Evolutionary conservation across 2,113 vertebrate species (phyloP), one percentile per base, ranked within the genome.

Genomic region (Pongo abelii): DNA sequence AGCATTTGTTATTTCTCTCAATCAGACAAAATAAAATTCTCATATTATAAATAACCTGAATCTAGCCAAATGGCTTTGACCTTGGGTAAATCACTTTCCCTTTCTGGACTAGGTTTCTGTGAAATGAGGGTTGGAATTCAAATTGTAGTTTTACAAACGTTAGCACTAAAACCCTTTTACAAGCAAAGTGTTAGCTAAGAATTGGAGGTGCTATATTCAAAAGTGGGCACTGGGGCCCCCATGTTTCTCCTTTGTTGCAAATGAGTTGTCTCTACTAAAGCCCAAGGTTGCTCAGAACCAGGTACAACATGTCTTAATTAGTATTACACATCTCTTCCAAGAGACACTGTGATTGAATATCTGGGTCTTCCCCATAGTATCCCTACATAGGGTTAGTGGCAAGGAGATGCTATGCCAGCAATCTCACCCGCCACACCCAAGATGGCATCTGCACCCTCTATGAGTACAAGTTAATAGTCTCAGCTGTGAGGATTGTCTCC

Each of bases 31-130:
- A 77, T 23, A 64, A n/a, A 50, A 16, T 70, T 87, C 55, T 43
- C 46, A 40, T 79, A 38, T 59, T 70, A 70, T 75, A 89, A 94
- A 70, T 50, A 50, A 67, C 30, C 79, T 67, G 67, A 35, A 75
- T 89, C 32, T 57, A 79, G 32, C 46, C 20, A 43, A n/a, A 4
- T 25, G 79, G 8, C 55, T 40, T 38, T 89, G 11, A 77, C 6
- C 6, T 48, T 14, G 40, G 13, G 1, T 89, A 70, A 84, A 32
- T 75, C n/a, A 27, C 50, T 79, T 81, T 61, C 75, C 18, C 30
- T 83, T 10, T 91, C 55, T 75, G 30, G 40, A 50, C 67, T 91
- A 55, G 83, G 25, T 83, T 67, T 96, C 72, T 80, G 18, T 80
- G 48, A 79, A 77, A 55, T 52, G 9, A 83, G 27, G 52, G 43